These are phyloP conservation scores for Stichodactyla helianthus DNA, from an alignment of 64 coral and sea anemone genomes.

Conservation along the genomic window DNA sequence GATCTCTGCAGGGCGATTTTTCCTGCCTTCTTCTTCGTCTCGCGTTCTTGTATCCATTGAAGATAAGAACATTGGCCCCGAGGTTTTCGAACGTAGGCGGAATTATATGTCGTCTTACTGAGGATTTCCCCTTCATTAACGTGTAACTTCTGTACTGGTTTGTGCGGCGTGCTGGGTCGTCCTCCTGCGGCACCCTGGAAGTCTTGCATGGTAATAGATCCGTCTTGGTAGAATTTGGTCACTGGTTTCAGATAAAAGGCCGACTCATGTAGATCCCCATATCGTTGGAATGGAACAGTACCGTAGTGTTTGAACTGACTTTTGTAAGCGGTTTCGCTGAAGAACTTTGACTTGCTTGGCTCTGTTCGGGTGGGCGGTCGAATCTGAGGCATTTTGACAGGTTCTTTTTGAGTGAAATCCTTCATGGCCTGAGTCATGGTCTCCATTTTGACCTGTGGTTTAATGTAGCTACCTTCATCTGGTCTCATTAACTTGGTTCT, in stretches of 20 bases:
- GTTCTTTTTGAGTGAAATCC: slow-evolving; percentile 76
- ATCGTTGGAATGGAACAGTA: slow-evolving; percentile 69
- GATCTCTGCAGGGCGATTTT: not conserved
- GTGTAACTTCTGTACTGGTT: slow-evolving; percentile 51
- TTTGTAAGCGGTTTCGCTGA: slow-evolving; percentile 78
- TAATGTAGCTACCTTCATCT: slow-evolving; percentile 37
- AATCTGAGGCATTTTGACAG: slow-evolving; percentile 43
- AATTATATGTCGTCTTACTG: slow-evolving; percentile 58
- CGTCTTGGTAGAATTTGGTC: slow-evolving; percentile 73
- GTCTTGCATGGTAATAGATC: slow-evolving; percentile 78
- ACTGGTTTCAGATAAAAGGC: slow-evolving; percentile 73
- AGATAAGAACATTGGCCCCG: slow-evolving; percentile 64
- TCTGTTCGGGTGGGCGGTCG: slow-evolving; percentile 67
- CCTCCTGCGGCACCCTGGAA: slow-evolving; percentile 73
- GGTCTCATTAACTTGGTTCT: slow-evolving; percentile 62
- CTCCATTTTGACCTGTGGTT: slow-evolving; percentile 70
- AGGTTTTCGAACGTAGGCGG: slow-evolving; percentile 57
- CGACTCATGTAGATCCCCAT: slow-evolving; percentile 91
- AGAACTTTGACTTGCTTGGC: slow-evolving; percentile 59
- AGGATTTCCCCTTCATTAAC: slow-evolving; percentile 37
- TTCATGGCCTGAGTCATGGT: slow-evolving; percentile 73
- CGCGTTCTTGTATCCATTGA: slow-evolving; percentile 62
- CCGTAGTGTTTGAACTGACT: slow-evolving; percentile 76
- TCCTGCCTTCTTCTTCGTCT: slow-evolving; percentile 33
- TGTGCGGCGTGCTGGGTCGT: slow-evolving; percentile 41